Conservation (phyloP, 2,113 vertebrate species). For the Tachysurus fulvidraco region DNA sequence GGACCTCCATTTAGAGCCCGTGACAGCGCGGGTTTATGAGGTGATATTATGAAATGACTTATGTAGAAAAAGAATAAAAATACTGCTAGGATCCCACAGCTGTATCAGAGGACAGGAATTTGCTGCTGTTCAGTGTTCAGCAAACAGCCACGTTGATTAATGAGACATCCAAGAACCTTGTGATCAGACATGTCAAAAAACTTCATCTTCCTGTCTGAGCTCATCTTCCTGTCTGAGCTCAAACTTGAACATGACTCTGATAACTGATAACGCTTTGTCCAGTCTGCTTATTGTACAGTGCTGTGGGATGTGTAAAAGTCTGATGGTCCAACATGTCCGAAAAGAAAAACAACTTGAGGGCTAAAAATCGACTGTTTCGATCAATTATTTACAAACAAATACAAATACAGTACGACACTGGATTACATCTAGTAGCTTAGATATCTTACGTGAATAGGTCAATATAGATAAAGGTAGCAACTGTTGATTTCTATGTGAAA, state of each 20-base stretch:
- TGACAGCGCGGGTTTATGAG: slow-evolving; percentile 53
- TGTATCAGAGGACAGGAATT: slow-evolving; percentile 38
- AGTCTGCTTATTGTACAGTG: slow-evolving; percentile 43
- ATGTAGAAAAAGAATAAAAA: slow-evolving; percentile 53
- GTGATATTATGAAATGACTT: slow-evolving; percentile 59
- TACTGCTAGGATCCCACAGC: slow-evolving; percentile 31
- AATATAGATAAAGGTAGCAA: background rate
- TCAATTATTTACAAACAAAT: background rate
- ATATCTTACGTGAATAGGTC: background rate
- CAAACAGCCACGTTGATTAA: slow-evolving; percentile 26
- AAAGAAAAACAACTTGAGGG: background rate
- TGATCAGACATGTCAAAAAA: background rate
- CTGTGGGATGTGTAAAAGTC: slow-evolving; percentile 39
- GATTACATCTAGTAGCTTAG: background rate
- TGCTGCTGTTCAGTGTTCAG: background rate
- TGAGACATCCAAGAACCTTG: background rate
- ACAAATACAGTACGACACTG: too few species aligned
- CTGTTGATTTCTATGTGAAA: background rate
- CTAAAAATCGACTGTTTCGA: background rate
- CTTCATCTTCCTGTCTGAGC: background rate
- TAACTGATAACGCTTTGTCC: background rate
- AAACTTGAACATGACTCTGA: slow-evolving; percentile 19
- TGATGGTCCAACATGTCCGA: slow-evolving; percentile 30
- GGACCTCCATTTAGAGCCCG: slow-evolving; percentile 44
- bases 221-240: background rate